Conservation (phyloP, 2,113 vertebrate species). For the Suricata suricatta region DNA sequence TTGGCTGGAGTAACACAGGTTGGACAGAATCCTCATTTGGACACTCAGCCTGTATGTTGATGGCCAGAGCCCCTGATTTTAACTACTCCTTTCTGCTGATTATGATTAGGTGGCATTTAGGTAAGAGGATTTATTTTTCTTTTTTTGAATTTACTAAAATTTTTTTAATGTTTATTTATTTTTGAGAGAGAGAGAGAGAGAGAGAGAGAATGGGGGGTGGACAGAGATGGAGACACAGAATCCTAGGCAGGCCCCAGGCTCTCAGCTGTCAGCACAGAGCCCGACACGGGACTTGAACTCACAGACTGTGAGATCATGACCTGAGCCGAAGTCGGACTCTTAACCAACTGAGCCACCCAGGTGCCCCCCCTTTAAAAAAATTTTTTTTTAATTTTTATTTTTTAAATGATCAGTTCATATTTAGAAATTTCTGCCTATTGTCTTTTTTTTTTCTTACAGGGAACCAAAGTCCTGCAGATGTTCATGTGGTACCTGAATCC, state of each 20-base stretch:
- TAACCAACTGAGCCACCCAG: too few relatives aligned
- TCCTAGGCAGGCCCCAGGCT: too few relatives aligned
- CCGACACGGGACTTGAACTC: too few relatives aligned
- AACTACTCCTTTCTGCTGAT: not conserved
- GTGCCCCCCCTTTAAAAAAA: too few relatives aligned
- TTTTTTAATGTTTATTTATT: too few relatives aligned
- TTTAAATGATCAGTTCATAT: not conserved
- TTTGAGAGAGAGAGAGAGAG: too few relatives aligned
- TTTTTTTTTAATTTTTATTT: not conserved
- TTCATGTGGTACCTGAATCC: constrained; percentile 93
- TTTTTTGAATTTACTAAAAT: not conserved
- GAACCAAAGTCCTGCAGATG: constrained; percentile 90
- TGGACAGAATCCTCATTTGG: not conserved
- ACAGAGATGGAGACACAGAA: too few relatives aligned
- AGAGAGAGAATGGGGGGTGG: too few relatives aligned
- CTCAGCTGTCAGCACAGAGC: too few relatives aligned
- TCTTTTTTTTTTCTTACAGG: constrained; percentile 76
- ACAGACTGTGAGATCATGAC: too few relatives aligned
- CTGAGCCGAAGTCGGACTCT: too few relatives aligned
- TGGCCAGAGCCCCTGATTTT: not conserved
- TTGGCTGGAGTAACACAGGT: not conserved
- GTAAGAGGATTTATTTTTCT: not conserved
- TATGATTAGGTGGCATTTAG: not conserved
- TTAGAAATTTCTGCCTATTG: not conserved
- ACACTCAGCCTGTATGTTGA: not conserved